Percentiles rank a stretch among this genome's conserved stretches.
phyloP scores from a whole-genome alignment of 2,113 vertebrate species.

The Laticauda colubrina region DNA sequence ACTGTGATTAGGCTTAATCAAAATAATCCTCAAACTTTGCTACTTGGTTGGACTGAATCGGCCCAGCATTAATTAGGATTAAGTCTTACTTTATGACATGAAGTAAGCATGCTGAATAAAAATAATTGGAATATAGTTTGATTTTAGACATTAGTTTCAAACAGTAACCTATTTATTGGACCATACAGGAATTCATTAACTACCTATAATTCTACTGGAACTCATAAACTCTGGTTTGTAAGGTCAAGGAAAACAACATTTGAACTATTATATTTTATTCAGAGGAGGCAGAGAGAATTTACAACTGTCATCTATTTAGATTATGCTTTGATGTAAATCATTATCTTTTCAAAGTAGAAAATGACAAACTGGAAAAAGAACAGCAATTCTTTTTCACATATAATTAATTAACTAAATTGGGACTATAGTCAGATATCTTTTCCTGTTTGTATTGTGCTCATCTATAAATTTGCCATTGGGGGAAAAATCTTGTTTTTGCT shows the following conservation, averaged over 20 bases:
- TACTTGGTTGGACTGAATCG: neutral
- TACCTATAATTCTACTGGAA: neutral
- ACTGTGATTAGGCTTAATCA: constrained; percentile 8
- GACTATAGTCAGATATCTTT: constrained; percentile 29
- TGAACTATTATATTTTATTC: constrained; percentile 35
- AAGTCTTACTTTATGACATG: constrained; percentile 16
- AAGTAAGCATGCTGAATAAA: constrained; percentile 9
- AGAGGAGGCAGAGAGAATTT: constrained; percentile 21
- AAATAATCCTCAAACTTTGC: constrained; percentile 5
- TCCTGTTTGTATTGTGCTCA: neutral
- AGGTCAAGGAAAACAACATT: constrained; percentile 10
- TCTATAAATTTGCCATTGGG: neutral
- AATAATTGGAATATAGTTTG: neutral
- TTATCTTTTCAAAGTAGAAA: constrained; percentile 39
- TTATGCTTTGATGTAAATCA: constrained; percentile 20
- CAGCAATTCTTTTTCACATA: neutral
- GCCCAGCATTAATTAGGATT: constrained; percentile 18
- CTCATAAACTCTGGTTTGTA: neutral
- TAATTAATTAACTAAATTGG: neutral
- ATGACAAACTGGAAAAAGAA: constrained; percentile 23
- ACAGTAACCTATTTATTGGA: neutral
- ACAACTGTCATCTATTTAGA: constrained; percentile 18
- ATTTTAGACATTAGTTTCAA: constrained; percentile 12
- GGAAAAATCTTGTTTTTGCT: neutral
- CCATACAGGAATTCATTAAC: neutral